These are phyloP conservation scores for Ormia ochracea DNA, from an alignment of 2,888 invertebrate species.

Conservation along the genomic window DNA sequence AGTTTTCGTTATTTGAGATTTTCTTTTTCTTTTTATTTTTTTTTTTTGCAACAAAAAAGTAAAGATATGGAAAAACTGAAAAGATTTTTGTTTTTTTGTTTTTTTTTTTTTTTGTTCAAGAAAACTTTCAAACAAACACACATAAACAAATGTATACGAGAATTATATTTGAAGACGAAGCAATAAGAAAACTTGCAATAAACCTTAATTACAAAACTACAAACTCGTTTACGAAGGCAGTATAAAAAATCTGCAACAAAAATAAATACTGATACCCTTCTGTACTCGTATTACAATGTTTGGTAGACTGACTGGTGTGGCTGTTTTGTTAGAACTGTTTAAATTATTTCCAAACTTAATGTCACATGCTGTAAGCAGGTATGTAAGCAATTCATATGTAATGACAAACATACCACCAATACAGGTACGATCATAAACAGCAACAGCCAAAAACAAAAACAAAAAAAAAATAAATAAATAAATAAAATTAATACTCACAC, in stretches of 20 bases:
- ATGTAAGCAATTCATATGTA: neutral
- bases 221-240: neutral
- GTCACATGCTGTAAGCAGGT: neutral
- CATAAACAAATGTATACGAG: neutral
- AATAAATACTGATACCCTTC: neutral
- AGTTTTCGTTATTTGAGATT: neutral
- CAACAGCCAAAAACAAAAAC: constrained; percentile 15
- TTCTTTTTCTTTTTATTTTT: no score
- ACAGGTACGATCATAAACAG: constrained; percentile 38
- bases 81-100: neutral
- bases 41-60: no score
- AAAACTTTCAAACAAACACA: neutral
- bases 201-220: constrained; percentile 23
- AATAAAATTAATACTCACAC: constrained; percentile 24
- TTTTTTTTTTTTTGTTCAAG: no score
- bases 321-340: neutral
- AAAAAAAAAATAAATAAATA: no score
- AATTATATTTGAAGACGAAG: neutral
- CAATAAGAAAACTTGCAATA: constrained; percentile 21
- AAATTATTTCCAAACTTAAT: neutral
- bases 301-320: neutral
- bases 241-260: neutral
- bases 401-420: neutral
- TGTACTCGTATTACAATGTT: neutral
- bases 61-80: neutral